phyloP scores from a whole-genome alignment of 2,888 invertebrate genomes.

The Acanthopleura granulata region DNA sequence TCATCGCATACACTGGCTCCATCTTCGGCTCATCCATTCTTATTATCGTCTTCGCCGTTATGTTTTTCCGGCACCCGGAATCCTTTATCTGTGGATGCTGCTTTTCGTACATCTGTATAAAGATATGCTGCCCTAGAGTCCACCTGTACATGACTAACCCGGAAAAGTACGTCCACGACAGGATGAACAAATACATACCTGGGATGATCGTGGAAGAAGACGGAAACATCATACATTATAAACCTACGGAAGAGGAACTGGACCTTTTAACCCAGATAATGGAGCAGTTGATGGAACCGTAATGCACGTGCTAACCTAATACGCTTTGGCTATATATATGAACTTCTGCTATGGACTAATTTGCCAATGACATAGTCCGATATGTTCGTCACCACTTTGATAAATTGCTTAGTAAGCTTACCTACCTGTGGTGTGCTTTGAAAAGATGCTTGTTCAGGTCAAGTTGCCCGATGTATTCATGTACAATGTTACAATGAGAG shows the following conservation, averaged over 20 bases:
- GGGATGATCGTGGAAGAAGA: slow-evolving; percentile 16
- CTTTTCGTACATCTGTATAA: background rate
- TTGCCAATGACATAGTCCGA: too few species aligned
- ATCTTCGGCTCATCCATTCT: background rate
- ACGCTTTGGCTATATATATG: too few species aligned
- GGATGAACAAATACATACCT: slow-evolving; percentile 18
- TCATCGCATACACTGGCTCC: slow-evolving; percentile 1
- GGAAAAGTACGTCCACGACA: slow-evolving; percentile 6
- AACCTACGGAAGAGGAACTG: slow-evolving; percentile 11
- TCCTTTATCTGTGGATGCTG: slow-evolving; percentile 15
- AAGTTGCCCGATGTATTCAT: too few species aligned
- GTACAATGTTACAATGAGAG: too few species aligned
- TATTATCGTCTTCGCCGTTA: background rate
- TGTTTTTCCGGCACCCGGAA: slow-evolving; percentile 5
- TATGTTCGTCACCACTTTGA: too few species aligned
- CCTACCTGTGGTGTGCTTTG: too few species aligned
- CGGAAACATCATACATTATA: background rate
- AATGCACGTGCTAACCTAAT: background rate
- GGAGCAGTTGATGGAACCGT: slow-evolving; percentile 11
- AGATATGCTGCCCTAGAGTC: slow-evolving; percentile 9
- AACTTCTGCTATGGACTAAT: too few species aligned
- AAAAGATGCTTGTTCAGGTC: too few species aligned
- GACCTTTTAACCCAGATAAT: background rate
- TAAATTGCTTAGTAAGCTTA: too few species aligned
- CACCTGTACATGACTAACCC: slow-evolving; percentile 5